phyloP scores from a whole-genome alignment of 2,888 invertebrate genomes.

The Nipponacmea schrenckii region DNA sequence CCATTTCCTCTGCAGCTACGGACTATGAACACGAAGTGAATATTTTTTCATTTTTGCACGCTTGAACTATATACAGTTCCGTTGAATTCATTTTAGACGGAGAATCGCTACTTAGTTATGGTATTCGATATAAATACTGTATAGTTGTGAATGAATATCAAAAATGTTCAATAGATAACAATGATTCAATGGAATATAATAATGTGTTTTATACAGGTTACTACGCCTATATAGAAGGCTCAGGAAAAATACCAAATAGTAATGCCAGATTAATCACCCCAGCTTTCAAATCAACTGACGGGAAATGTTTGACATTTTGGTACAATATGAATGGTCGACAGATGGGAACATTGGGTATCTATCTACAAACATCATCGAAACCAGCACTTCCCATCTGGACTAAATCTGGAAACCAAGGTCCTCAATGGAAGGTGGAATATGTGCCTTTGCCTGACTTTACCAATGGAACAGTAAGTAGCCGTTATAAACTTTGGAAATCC shows the following conservation, averaged over 20 bases:
- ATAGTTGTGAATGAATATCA: no score
- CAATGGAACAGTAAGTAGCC: slow-evolving; percentile 40
- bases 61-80: no score
- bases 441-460: slow-evolving; percentile 39
- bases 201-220: no score
- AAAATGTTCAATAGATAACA: no score
- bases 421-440: slow-evolving; percentile 52
- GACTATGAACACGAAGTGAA: no score
- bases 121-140: no score
- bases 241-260: slow-evolving; percentile 72
- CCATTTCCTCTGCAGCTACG: no score
- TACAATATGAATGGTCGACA: slow-evolving; percentile 62
- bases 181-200: no score
- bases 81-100: no score
- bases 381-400: slow-evolving; percentile 38
- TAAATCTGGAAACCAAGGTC: slow-evolving; percentile 52
- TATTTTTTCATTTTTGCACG: no score
- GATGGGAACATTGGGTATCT: slow-evolving; percentile 54
- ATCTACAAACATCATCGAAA: slow-evolving; percentile 23
- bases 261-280: slow-evolving; percentile 68
- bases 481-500: no score
- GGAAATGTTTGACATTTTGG: slow-evolving; percentile 61
- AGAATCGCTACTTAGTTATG: no score
- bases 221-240: slow-evolving; percentile 53
- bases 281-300: slow-evolving; percentile 13